phyloP scores from a whole-genome alignment of 2,888 invertebrate genomes.

The Auanema sp. region DNA sequence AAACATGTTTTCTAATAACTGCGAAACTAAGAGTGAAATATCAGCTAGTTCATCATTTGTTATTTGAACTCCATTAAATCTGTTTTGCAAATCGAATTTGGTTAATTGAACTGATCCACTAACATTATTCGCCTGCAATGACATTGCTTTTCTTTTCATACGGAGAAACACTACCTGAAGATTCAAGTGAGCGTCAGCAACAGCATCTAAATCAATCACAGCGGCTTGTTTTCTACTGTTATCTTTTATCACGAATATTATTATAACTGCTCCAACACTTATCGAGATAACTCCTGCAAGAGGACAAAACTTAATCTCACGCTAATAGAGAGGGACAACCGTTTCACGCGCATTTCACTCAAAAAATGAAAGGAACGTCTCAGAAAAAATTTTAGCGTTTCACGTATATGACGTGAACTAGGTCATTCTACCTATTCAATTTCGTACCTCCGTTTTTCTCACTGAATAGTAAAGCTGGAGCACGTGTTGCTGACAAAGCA shows the following conservation, averaged over 20 bases:
- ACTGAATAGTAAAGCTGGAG: slow-evolving; percentile 49
- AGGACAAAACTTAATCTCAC: no score
- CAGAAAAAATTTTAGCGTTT: not conserved
- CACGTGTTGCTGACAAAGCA: slow-evolving; percentile 46
- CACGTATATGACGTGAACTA: not conserved
- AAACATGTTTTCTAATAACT: slow-evolving; percentile 39
- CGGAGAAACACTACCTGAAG: slow-evolving; percentile 23
- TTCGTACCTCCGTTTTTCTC: slow-evolving; percentile 41
- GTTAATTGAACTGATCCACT: slow-evolving; percentile 39
- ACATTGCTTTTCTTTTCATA: not conserved
- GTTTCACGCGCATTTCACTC: not conserved
- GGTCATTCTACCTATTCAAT: not conserved
- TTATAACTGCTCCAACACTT: slow-evolving; percentile 36
- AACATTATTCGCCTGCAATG: slow-evolving; percentile 21
- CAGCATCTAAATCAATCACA: slow-evolving; percentile 48
- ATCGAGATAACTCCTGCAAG: slow-evolving; percentile 41
- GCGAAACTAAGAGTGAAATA: slow-evolving; percentile 40
- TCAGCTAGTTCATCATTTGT: slow-evolving; percentile 39
- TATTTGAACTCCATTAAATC: slow-evolving; percentile 33
- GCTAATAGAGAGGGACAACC: not conserved
- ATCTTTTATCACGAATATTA: slow-evolving; percentile 39
- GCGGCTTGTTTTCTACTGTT: slow-evolving; percentile 38
- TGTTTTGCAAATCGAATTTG: slow-evolving; percentile 41
- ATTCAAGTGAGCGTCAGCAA: slow-evolving; percentile 41
- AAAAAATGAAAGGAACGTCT: not conserved